Conservation (phyloP, 2,113 vertebrate genomes). For the Craseonycteris thonglongyai region DNA sequence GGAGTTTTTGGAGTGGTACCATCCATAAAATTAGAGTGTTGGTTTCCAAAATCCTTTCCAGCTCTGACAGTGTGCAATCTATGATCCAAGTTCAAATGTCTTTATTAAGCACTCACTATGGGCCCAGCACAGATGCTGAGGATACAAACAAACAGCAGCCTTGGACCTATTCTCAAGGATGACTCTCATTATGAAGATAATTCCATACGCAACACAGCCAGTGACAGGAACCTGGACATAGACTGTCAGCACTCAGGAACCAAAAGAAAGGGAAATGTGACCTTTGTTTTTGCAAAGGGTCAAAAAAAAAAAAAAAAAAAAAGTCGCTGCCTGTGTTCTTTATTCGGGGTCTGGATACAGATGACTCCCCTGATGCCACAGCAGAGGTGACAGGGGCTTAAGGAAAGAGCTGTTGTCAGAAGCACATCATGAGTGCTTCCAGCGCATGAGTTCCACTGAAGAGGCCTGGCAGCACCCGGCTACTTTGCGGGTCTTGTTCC, state of each 20-base stretch:
- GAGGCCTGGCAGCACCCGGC: not conserved
- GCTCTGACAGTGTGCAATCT: not conserved
- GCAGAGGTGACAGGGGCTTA: not conserved
- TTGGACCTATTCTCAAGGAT: not conserved
- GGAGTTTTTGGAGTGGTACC: not conserved
- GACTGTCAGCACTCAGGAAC: not conserved
- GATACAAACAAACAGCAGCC: not conserved
- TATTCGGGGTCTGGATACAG: not conserved
- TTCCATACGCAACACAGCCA: not conserved
- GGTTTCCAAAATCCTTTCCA: not conserved
- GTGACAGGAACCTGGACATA: not conserved
- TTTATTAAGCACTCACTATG: not conserved
- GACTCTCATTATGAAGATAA: not conserved
- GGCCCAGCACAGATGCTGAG: not conserved
- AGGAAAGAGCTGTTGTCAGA: not conserved
- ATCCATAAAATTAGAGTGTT: not conserved
- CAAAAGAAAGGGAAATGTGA: not conserved
- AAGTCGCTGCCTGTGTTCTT: not conserved
- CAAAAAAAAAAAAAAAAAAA: not conserved
- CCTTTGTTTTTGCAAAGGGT: not conserved
- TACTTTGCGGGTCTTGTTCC: not conserved
- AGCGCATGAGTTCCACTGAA: fast-evolving
- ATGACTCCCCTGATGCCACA: not conserved
- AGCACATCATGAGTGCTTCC: not conserved
- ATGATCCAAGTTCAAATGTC: not conserved